Evolutionary conservation across 2,113 vertebrate species (phyloP).

Genomic region (Anguilla japonica): DNA sequence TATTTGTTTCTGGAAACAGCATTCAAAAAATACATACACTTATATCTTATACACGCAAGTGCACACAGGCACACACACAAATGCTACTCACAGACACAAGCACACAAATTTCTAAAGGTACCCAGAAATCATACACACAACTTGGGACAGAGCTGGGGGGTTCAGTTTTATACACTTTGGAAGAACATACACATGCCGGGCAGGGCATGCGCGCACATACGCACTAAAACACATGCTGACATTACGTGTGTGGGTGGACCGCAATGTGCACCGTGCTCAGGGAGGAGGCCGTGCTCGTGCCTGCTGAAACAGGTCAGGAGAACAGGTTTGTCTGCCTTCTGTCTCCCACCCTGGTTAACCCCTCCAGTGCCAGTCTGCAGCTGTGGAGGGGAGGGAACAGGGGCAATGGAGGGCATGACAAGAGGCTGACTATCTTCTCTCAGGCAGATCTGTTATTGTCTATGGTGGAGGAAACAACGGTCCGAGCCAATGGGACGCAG

Average conservation of each 20-base stretch:
- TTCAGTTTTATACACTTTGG: neutral
- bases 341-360: slow-evolving; percentile 6
- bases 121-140: neutral
- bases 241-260: neutral
- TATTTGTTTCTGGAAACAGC: neutral
- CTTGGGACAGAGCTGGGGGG: neutral
- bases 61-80: too few species aligned
- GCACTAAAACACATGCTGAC: neutral
- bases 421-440: neutral
- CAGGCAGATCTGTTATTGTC: neutral
- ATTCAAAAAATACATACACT: neutral
- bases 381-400: neutral
- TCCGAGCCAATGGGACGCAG: neutral
- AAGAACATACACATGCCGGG: neutral
- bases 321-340: slow-evolving; percentile 34
- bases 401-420: neutral
- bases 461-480: neutral
- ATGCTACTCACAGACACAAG: neutral
- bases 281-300: neutral
- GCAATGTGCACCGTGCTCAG: neutral
- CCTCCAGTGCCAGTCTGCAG: neutral
- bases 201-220: neutral
- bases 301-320: slow-evolving; percentile 26
- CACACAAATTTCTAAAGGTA: neutral
- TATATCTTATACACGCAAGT: neutral